These are phyloP conservation scores for Vanessa tameamea DNA, from an alignment of 1,140 invertebrate species.

Conservation along the genomic window DNA sequence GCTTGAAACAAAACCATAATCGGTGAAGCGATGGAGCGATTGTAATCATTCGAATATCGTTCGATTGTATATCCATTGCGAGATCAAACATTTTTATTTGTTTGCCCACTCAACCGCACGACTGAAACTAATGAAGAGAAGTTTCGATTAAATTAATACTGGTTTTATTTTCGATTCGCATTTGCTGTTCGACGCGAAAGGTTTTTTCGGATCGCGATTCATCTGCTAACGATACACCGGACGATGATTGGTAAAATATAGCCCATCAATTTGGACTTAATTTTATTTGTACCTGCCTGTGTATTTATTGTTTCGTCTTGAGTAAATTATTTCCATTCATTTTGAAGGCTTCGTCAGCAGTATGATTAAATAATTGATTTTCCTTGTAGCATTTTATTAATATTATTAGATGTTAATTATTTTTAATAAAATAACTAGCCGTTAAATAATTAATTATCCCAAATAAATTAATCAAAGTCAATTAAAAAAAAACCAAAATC, in stretches of 20 bases:
- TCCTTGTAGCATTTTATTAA: too few species aligned
- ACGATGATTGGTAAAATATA: conserved; percentile 23
- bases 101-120: conserved; percentile 70
- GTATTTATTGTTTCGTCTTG: background rate
- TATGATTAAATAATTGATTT: too few species aligned
- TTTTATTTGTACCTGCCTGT: conserved; percentile 41
- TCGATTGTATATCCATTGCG: conserved; percentile 61
- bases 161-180: conserved; percentile 68
- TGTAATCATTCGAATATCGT: conserved; percentile 70
- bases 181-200: conserved; percentile 45
- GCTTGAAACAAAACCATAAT: conserved; percentile 15
- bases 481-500: background rate
- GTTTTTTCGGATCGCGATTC: conserved; percentile 45
- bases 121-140: conserved; percentile 76
- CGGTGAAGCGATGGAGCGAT: conserved; percentile 42
- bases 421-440: too few species aligned
- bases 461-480: background rate
- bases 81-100: conserved; percentile 78
- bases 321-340: background rate
- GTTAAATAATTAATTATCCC: too few species aligned
- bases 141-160: conserved; percentile 75
- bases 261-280: conserved; percentile 53
- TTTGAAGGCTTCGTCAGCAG: too few species aligned
- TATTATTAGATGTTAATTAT: too few species aligned
- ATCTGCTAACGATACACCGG: conserved; percentile 15